A percentile compares a stretch with the other conserved stretches of the same genome.
These are phyloP conservation scores for Ferrisia virgata DNA, from an alignment of 2,888 invertebrate species.

Conservation along the genomic window DNA sequence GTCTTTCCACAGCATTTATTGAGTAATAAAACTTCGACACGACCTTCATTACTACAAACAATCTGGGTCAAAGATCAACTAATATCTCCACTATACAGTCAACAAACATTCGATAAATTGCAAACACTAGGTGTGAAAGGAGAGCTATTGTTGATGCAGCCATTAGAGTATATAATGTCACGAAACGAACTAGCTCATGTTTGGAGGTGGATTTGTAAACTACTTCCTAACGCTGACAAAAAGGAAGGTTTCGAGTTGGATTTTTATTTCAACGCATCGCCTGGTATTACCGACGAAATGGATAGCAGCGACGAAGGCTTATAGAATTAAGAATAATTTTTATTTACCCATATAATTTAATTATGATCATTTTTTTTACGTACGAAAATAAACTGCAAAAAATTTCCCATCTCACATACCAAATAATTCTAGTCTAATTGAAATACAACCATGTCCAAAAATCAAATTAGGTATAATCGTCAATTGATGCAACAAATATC, in stretches of 20 bases:
- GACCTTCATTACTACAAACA: constrained; percentile 64
- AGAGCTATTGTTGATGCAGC: constrained; percentile 58
- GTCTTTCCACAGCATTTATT: constrained; percentile 38
- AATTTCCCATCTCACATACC: too few relatives aligned
- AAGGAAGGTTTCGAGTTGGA: background rate
- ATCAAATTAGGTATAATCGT: too few relatives aligned
- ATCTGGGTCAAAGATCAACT: constrained; percentile 68
- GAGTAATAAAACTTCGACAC: constrained; percentile 29
- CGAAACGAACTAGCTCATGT: background rate
- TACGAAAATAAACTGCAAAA: too few relatives aligned
- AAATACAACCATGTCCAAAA: too few relatives aligned
- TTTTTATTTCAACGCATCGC: background rate
- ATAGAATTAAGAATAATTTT: too few relatives aligned
- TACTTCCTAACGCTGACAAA: background rate
- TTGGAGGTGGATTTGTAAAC: background rate
- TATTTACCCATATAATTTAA: too few relatives aligned
- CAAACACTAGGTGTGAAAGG: constrained; percentile 62
- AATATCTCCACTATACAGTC: constrained; percentile 66
- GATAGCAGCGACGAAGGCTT: background rate
- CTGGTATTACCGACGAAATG: background rate
- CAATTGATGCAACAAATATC: too few relatives aligned
- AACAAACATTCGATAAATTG: constrained; percentile 61
- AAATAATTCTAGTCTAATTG: too few relatives aligned
- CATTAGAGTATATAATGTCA: background rate
- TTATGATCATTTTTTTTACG: too few relatives aligned